Evolutionary conservation across 2,113 vertebrate genomes (phyloP), one percentile per base, ranked within the genome.

Genomic region (Crotalus tigris): DNA sequence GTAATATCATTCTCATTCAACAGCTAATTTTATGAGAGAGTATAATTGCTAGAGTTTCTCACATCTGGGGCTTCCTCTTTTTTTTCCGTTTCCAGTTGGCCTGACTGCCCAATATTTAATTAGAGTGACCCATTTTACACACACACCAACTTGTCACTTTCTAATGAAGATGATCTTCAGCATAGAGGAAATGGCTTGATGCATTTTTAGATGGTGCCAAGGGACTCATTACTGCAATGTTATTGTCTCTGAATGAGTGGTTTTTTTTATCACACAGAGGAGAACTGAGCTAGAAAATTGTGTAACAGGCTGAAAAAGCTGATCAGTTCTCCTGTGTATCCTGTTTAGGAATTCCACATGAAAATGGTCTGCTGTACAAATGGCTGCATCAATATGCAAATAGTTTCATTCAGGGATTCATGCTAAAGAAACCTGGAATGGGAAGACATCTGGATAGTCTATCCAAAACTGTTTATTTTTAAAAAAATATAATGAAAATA

Each of bases 1-100:
- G 0, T 6, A 6, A 85, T n/a, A 0, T 0, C 1, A 33, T 85
- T 91, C 29, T 2, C 0, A 1, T 0, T 5, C 0, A 29, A 24
- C 0, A 0, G 0, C 1, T 2, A 23, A 0, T 1, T 24, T 8
- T 7, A 23, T 26, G 15, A 55, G 10, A 4, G 88, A 4, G 1
- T 0, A 0, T 6, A 19, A 44, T 0, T 12, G 7, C 24, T 21
- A 33, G 29, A 39, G 15, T 89, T 89, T 58, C 53, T 58, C 54
- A 51, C 87, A 21, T 58, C 87, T 49, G 26, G 53, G 51, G 21
- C 26, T 81, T 81, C 33, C 12, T 57, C 8, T 24, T 29, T n/a
- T 29, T 15, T 5, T 7, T 2, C n/a, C 13, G 5, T 33, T 4
- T 2, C 0, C 89, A 13, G 0, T 3, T 13, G 0, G 1, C 54